phyloP scores from a whole-genome alignment of 1,140 invertebrate species.

The Paraescarpia echinospica region DNA sequence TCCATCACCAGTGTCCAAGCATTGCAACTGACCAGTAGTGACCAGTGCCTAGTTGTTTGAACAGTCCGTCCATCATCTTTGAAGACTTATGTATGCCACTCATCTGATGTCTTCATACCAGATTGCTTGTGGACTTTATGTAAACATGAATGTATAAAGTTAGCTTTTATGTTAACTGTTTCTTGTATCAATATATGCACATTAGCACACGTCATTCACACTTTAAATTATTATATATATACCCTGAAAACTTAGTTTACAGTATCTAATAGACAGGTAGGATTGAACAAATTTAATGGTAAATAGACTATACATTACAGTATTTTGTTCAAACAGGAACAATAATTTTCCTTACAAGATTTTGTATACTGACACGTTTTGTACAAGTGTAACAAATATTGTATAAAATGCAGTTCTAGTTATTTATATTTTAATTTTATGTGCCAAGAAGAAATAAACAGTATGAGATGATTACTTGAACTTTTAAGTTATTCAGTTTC shows the following conservation, averaged over 20 bases:
- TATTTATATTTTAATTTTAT: neutral
- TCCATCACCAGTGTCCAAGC: too few relatives aligned
- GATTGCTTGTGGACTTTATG: neutral
- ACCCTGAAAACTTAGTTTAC: neutral
- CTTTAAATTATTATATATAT: neutral
- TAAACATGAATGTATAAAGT: neutral
- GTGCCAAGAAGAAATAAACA: slow-evolving; percentile 5
- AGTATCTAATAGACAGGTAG: neutral
- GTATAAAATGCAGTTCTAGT: neutral
- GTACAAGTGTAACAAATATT: neutral
- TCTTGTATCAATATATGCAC: neutral
- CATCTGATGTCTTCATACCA: neutral
- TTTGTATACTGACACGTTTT: neutral
- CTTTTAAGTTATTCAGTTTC: neutral
- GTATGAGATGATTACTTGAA: neutral
- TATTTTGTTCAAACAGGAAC: neutral
- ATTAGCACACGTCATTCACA: neutral
- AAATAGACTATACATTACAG: neutral
- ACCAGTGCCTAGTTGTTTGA: too few relatives aligned
- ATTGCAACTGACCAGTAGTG: too few relatives aligned
- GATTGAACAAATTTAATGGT: neutral
- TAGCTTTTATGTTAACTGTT: neutral
- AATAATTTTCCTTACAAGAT: neutral
- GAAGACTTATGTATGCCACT: neutral
- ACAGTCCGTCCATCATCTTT: neutral